Percentiles rank a stretch among this genome's conserved stretches.
phyloP scores from a whole-genome alignment of 2,113 vertebrate genomes.

The Cichladusa arquata region DNA sequence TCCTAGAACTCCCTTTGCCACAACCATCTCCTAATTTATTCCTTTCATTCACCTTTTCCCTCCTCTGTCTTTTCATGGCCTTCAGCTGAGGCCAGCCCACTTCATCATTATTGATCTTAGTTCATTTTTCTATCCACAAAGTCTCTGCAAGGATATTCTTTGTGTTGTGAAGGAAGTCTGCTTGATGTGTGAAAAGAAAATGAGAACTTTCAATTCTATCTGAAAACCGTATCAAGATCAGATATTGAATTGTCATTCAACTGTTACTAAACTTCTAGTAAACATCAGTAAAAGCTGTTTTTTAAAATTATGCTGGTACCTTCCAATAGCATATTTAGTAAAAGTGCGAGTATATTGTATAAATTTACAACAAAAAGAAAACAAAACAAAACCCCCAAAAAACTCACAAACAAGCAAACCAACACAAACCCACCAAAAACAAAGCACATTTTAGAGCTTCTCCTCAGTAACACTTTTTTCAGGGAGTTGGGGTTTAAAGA shows the following conservation, averaged over 20 bases:
- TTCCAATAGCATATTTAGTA: background rate
- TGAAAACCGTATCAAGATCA: background rate
- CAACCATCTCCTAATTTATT: background rate
- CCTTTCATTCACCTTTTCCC: background rate
- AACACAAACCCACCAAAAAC: background rate
- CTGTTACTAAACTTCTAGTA: background rate
- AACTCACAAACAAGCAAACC: background rate
- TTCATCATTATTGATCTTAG: background rate
- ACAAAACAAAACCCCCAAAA: too few relatives aligned
- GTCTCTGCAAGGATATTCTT: background rate
- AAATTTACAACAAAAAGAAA: background rate
- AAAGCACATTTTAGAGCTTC: background rate
- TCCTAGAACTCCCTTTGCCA: background rate
- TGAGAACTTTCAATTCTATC: background rate
- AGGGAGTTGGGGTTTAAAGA: background rate
- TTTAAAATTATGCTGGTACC: background rate
- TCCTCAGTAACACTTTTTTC: background rate
- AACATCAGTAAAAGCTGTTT: background rate
- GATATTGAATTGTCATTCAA: background rate
- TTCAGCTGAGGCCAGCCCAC: background rate
- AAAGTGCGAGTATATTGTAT: background rate
- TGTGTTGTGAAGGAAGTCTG: background rate
- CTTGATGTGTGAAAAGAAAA: background rate
- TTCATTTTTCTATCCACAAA: background rate
- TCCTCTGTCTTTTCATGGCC: background rate